Conservation (phyloP, 1,140 invertebrate genomes). For the Gonioctena quinquepunctata region DNA sequence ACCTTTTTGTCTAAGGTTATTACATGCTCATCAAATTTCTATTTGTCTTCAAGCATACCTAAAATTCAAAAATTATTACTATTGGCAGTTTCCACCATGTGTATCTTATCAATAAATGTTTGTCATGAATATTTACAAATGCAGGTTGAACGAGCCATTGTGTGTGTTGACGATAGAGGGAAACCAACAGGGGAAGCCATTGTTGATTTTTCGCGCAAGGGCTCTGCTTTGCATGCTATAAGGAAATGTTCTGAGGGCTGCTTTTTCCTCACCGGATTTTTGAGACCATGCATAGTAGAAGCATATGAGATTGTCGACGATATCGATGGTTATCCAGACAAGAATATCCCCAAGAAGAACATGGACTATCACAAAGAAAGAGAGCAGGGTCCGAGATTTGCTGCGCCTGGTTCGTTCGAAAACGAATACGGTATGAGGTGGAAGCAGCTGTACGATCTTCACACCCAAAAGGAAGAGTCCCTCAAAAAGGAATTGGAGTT, state of each 20-base stretch:
- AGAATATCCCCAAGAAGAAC: conserved; percentile 82
- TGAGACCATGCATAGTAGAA: conserved; percentile 90
- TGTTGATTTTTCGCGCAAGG: conserved; percentile 93
- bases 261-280: conserved; percentile 88
- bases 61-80: too few relatives aligned
- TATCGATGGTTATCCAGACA: conserved; percentile 91
- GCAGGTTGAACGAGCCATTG: conserved; percentile 86
- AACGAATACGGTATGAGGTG: conserved; percentile 94
- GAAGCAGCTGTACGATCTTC: conserved; percentile 93
- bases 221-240: conserved; percentile 83
- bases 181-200: conserved; percentile 94
- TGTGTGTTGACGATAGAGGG: conserved; percentile 95
- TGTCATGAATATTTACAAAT: conserved; percentile 28
- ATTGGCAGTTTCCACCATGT: too few relatives aligned
- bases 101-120: conserved; percentile 17
- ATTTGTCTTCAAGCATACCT: too few relatives aligned
- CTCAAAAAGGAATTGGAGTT: conserved; percentile 89
- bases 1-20: too few relatives aligned
- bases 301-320: conserved; percentile 88
- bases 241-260: conserved; percentile 90
- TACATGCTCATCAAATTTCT: too few relatives aligned
- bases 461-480: conserved; percentile 87
- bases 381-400: conserved; percentile 88
- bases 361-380: conserved; percentile 81
- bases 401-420: conserved; percentile 87